Percentiles rank a stretch among this genome's conserved stretches.
These are phyloP conservation scores for Brenthis ino DNA, from an alignment of 2,888 invertebrate species.

Conservation along the genomic window DNA sequence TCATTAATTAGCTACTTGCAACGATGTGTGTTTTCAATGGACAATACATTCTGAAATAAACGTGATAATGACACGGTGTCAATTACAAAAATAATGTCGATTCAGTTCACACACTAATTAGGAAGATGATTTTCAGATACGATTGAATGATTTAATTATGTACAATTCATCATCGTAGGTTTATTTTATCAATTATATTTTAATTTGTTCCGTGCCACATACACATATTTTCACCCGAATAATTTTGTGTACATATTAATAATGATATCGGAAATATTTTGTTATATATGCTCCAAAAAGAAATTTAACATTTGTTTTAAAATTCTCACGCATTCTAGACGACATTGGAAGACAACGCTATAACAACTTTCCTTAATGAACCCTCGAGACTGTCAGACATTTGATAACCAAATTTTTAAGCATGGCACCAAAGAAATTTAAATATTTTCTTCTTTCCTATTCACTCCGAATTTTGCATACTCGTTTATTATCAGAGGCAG, in stretches of 20 bases:
- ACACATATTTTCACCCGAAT: not conserved
- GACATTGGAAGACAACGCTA: not conserved
- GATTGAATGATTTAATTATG: not conserved
- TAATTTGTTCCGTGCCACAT: not conserved
- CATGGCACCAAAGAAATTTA: slow-evolving; percentile 6
- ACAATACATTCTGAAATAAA: not conserved
- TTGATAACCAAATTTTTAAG: slow-evolving; percentile 15
- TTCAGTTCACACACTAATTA: not conserved
- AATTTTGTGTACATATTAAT: too few relatives aligned
- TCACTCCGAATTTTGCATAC: not conserved
- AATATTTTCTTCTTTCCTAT: slow-evolving; percentile 1
- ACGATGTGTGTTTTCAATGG: not conserved
- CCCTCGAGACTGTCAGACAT: slow-evolving; percentile 1
- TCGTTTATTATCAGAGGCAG: not conserved
- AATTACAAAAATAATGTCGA: slow-evolving; percentile 1
- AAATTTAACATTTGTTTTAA: too few relatives aligned
- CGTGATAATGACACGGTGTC: slow-evolving; percentile 1
- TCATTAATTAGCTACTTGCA: not conserved
- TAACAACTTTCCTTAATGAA: slow-evolving; percentile 16
- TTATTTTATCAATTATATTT: not conserved
- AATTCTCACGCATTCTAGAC: not conserved
- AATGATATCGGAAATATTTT: too few relatives aligned
- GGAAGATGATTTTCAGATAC: not conserved
- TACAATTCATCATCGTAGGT: not conserved
- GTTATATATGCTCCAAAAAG: too few relatives aligned